phyloP scores from a whole-genome alignment of 2,113 vertebrate species.

The Tupaia chinensis region DNA sequence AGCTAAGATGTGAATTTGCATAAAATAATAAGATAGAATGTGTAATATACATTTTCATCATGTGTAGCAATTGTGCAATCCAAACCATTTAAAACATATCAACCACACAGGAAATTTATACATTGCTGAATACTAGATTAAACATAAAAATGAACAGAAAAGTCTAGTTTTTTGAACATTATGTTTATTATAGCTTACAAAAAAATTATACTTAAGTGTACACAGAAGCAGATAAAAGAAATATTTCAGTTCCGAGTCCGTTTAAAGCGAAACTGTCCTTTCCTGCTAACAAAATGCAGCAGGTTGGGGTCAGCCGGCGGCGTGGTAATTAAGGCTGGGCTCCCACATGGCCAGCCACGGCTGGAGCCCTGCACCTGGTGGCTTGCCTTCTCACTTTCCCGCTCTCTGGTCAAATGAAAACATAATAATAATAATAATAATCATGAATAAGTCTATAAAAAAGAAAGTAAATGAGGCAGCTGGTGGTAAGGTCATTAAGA shows the following conservation, averaged over 20 bases:
- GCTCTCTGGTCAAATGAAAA: too few species aligned
- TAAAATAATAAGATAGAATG: conserved; percentile 63
- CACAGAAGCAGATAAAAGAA: conserved; percentile 23
- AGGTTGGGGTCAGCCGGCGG: too few species aligned
- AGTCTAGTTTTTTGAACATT: background rate
- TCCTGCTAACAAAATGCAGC: background rate
- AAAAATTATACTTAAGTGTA: conserved; percentile 21
- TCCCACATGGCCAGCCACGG: too few species aligned
- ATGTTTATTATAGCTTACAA: conserved; percentile 48
- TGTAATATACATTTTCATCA: conserved; percentile 51
- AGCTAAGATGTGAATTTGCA: conserved; percentile 64
- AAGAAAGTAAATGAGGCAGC: too few species aligned
- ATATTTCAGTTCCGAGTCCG: conserved; percentile 36
- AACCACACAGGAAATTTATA: conserved; percentile 61
- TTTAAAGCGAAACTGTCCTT: conserved; percentile 17
- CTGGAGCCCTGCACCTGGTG: too few species aligned
- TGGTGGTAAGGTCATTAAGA: too few species aligned
- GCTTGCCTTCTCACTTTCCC: too few species aligned
- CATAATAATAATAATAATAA: too few species aligned
- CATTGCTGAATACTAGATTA: conserved; percentile 49
- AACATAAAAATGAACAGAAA: conserved; percentile 51
- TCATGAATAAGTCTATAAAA: too few species aligned
- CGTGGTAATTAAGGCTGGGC: too few species aligned
- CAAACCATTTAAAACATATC: conserved; percentile 42
- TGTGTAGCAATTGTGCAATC: conserved; percentile 34